Percentiles rank a stretch among this genome's conserved stretches.
These are phyloP conservation scores for Caradrina kadenii DNA, from an alignment of 2,888 invertebrate genomes.

Conservation along the genomic window DNA sequence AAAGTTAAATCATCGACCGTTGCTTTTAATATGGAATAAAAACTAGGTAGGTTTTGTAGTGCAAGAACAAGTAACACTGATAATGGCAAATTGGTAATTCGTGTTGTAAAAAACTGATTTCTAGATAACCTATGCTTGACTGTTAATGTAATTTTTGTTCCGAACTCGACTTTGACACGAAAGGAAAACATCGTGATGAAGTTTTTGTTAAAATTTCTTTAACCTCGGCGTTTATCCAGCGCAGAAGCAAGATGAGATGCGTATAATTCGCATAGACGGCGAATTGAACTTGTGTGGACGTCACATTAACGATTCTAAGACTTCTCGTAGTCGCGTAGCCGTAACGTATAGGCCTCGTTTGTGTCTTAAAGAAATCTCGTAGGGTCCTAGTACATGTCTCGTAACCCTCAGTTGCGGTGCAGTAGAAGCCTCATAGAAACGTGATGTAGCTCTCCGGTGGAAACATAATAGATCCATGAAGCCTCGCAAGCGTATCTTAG, in stretches of 20 bases:
- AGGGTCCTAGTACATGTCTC: not conserved
- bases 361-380: not conserved
- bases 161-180: not conserved
- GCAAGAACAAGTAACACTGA: conserved; percentile 25
- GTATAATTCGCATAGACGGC: not conserved
- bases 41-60: conserved; percentile 13
- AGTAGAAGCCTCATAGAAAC: not conserved
- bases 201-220: not conserved
- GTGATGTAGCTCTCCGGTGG: too few relatives aligned
- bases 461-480: not conserved
- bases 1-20: conserved; percentile 71
- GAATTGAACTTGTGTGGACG: not conserved
- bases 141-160: not conserved
- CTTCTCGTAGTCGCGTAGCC: not conserved
- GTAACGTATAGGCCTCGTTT: not conserved
- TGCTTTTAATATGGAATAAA: conserved; percentile 46
- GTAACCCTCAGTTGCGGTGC: not conserved
- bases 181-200: not conserved
- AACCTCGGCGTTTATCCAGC: not conserved
- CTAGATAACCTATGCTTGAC: conserved; percentile 19
- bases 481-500: not conserved
- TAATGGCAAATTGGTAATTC: conserved; percentile 40
- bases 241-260: not conserved
- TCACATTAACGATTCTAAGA: not conserved
- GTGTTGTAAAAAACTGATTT: conserved; percentile 20